phyloP scores from a whole-genome alignment of 2,888 invertebrate species.

The Drosophila hamatofila region DNA sequence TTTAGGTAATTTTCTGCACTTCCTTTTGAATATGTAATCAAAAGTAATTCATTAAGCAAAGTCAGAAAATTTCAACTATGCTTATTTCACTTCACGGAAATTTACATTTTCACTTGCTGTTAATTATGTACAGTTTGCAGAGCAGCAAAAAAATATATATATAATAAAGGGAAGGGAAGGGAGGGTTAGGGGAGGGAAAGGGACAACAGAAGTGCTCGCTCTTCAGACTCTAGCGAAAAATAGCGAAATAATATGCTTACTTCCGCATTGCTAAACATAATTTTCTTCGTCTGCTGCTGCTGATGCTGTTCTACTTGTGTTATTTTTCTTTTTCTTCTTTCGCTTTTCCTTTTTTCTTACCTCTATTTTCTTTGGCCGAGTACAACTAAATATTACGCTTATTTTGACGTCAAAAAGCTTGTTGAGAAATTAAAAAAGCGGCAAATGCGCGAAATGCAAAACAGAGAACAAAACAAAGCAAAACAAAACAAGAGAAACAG shows the following conservation, averaged over 20 bases:
- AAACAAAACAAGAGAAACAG: constrained; percentile 14
- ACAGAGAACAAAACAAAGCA: constrained; percentile 13
- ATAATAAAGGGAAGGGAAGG: background rate
- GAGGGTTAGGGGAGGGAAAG: background rate
- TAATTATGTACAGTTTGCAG: constrained; percentile 50
- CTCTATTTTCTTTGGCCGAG: constrained; percentile 22
- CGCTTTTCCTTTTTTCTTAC: constrained; percentile 17
- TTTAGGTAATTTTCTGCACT: background rate
- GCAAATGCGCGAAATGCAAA: constrained; percentile 58
- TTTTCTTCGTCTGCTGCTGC: constrained; percentile 37
- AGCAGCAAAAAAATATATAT: background rate
- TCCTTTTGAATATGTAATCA: constrained; percentile 19
- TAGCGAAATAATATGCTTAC: constrained; percentile 67
- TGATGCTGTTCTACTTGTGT: constrained; percentile 16
- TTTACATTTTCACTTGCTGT: constrained; percentile 70
- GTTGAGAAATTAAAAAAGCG: constrained; percentile 75
- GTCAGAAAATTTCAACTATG: constrained; percentile 40
- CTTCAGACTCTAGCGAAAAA: constrained; percentile 44
- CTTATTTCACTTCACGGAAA: constrained; percentile 53
- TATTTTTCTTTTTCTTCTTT: background rate
- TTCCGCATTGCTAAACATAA: constrained; percentile 68
- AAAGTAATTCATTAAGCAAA: constrained; percentile 35
- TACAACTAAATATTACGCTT: constrained; percentile 75
- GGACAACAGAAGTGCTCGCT: constrained; percentile 9
- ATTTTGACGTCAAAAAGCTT: constrained; percentile 77